A percentile compares a stretch with the other conserved stretches of the same genome.
Evolutionary conservation across 2,888 invertebrate species (phyloP).

Genomic region (Agonopterix alstromeriana): DNA sequence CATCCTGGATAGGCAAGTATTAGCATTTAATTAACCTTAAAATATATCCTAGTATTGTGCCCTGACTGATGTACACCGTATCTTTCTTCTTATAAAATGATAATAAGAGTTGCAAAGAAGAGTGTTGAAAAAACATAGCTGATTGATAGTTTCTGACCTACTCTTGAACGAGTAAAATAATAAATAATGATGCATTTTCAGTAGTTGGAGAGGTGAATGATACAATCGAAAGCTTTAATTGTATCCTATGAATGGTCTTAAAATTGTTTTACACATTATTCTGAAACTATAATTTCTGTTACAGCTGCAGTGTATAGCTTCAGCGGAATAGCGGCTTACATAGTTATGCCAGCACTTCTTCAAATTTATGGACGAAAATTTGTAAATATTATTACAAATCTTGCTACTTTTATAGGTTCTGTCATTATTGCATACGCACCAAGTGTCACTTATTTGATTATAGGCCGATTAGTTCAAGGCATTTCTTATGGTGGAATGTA

Average conservation of each 20-base stretch:
- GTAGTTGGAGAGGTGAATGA: no score
- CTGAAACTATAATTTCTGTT: neutral
- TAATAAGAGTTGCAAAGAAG: no score
- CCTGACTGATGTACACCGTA: no score
- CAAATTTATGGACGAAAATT: constrained; percentile 16
- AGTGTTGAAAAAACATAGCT: no score
- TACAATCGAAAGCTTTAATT: no score
- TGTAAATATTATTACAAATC: constrained; percentile 11
- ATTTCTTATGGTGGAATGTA: constrained; percentile 14
- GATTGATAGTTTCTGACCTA: no score
- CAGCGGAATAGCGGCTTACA: constrained; percentile 10
- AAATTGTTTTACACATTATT: neutral
- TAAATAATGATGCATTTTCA: no score
- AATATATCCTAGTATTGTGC: no score
- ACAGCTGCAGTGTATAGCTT: constrained; percentile 7
- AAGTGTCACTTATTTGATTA: constrained; percentile 11
- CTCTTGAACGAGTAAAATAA: no score
- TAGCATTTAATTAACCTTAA: no score
- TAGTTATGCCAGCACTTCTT: constrained; percentile 15
- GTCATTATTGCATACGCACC: constrained; percentile 14
- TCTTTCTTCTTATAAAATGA: no score
- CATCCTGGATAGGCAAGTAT: no score
- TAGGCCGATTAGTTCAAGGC: constrained; percentile 16
- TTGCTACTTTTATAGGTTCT: constrained; percentile 12
- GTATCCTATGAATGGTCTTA: neutral